These are phyloP conservation scores for Ranitomeya imitator DNA, from an alignment of 2,113 vertebrate species.

Conservation along the genomic window DNA sequence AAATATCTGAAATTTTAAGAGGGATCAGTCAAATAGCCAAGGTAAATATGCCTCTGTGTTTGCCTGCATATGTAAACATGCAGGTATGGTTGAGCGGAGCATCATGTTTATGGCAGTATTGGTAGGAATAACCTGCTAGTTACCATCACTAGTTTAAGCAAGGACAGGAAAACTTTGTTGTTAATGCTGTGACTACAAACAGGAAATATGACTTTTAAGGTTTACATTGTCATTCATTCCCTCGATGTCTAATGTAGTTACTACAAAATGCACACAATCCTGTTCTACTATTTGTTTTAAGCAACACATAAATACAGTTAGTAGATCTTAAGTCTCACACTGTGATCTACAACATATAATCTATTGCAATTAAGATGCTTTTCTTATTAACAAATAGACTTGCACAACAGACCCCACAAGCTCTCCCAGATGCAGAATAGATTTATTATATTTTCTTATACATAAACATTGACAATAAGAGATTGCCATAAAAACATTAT, in stretches of 20 bases:
- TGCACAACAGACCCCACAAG: not conserved
- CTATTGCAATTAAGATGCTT: not conserved
- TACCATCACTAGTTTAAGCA: not conserved
- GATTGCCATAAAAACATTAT: too few species aligned
- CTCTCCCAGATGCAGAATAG: not conserved
- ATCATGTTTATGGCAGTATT: not conserved
- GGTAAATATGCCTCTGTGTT: not conserved
- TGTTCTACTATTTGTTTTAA: slow-evolving; percentile 4
- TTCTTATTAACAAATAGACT: not conserved
- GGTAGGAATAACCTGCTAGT: too few species aligned
- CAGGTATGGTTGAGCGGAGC: not conserved
- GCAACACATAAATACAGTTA: slow-evolving; percentile 10
- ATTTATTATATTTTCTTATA: not conserved
- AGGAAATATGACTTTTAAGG: slow-evolving; percentile 6
- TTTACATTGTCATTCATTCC: not conserved
- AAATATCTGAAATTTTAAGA: not conserved
- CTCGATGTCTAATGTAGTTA: not conserved
- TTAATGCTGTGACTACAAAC: not conserved
- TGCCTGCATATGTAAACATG: too few species aligned
- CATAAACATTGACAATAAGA: too few species aligned
- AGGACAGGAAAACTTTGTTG: not conserved
- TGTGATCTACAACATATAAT: not conserved
- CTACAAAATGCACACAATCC: not conserved
- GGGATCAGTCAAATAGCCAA: not conserved
- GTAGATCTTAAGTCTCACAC: not conserved